Evolutionary conservation across 2,888 invertebrate species (phyloP), one percentile per base, ranked within the genome.

Genomic region (Lithophane semibrunnea): DNA sequence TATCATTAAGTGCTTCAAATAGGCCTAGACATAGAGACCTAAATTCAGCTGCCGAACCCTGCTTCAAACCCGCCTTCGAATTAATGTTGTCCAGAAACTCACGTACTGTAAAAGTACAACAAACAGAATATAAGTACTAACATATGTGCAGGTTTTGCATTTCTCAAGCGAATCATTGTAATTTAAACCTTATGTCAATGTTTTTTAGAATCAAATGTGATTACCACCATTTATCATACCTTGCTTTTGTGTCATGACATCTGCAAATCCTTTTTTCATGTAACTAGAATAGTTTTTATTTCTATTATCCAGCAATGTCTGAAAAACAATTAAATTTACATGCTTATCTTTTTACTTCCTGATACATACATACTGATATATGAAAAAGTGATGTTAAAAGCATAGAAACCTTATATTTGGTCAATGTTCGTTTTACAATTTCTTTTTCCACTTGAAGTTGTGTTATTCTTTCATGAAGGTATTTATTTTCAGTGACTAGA

Each of bases 1-100:
- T 99, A 92, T 99, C 99, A 93, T 98, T 98, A 58, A 99, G 96
- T 67, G 98, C 98, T 92, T 99, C 99, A 88, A 99, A 96, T 60
- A 99, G 94, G 10, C 98, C 98, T 72, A 98, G 95, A 86, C 98
- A 98, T 29, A 99, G 94, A 2, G 98, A 98, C 89, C 98, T 98
- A 64, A 99, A 95, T 93, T 99, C 99, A 21, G 97, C 97, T 82
- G 98, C 97, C 2, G 98, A 98, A 74, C 90, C 93, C 79, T 93
- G 93, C 81, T 94, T 95, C 0, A 94, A 82, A 2, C 92, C 93
- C 24, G 92, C 88, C 86, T 94, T 96, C 12, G 94, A 93, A 80
- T 97, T 98, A 80, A 88, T 86, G 21, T 97, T 97, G 88, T 98
- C 98, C 70, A 98, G 94, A 89, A 98, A 97, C 88, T 98, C 97